Conservation (phyloP, 2,888 invertebrate genomes). For the Congeria kusceri region DNA sequence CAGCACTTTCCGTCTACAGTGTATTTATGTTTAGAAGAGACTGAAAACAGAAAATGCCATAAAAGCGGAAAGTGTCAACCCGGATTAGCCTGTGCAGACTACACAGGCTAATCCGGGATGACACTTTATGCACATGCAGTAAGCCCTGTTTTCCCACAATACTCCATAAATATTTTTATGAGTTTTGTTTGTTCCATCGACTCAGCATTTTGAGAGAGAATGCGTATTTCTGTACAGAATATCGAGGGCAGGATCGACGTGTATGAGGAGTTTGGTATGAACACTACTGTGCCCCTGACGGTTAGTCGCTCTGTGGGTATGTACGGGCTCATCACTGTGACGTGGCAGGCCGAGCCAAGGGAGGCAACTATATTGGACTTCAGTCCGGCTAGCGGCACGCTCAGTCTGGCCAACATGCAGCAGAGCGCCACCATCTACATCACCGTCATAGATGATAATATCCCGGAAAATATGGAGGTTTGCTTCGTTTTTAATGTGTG, state of each 20-base stretch:
- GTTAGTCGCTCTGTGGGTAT: conserved; percentile 76
- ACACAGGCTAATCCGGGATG: no score
- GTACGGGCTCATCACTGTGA: conserved; percentile 78
- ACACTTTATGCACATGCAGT: no score
- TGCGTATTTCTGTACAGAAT: conserved; percentile 77
- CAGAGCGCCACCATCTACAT: conserved; percentile 75
- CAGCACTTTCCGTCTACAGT: no score
- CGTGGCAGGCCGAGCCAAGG: conserved; percentile 81
- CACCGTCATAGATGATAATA: conserved; percentile 80
- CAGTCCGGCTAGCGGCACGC: conserved; percentile 77
- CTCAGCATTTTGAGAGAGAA: no score
- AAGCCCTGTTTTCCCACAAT: no score
- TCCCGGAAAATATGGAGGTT: conserved; percentile 82
- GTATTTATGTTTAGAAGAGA: no score
- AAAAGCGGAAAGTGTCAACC: no score
- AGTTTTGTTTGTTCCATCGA: no score
- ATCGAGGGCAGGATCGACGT: conserved; percentile 81
- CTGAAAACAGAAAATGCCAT: no score
- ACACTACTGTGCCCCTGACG: conserved; percentile 72
- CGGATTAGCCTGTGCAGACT: no score
- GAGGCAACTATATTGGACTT: conserved; percentile 80
- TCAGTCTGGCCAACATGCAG: conserved; percentile 76
- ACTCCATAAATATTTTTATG: no score
- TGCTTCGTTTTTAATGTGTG: not conserved
- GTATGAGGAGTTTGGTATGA: conserved; percentile 79